Evolutionary conservation across 2,113 vertebrate genomes (phyloP).

Genomic region (Excalfactoria chinensis): DNA sequence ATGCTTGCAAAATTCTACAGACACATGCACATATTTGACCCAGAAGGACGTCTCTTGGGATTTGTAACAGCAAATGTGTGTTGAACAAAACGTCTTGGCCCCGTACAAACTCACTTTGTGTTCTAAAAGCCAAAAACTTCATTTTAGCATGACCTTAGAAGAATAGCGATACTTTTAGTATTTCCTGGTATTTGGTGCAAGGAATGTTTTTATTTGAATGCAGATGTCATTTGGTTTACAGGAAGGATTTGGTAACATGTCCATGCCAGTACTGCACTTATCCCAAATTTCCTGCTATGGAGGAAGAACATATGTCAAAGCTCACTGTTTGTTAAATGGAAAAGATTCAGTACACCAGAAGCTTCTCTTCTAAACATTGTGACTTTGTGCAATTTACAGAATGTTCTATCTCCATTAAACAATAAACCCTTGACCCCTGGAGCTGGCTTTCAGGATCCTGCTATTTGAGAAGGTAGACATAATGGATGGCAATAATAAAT

Average conservation of each 20-base stretch:
- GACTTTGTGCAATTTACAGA: constrained; percentile 87
- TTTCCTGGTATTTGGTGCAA: constrained; percentile 85
- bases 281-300: constrained; percentile 84
- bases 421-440: constrained; percentile 84
- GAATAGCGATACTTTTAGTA: constrained; percentile 82
- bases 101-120: constrained; percentile 72
- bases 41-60: constrained; percentile 72
- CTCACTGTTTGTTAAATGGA: constrained; percentile 84
- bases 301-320: constrained; percentile 84
- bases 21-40: constrained; percentile 77
- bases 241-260: constrained; percentile 86
- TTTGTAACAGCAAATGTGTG: constrained; percentile 81
- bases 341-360: constrained; percentile 84
- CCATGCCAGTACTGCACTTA: constrained; percentile 85
- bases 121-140: constrained; percentile 80
- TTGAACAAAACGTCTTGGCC: constrained; percentile 79
- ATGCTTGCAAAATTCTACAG: constrained; percentile 73
- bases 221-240: constrained; percentile 87
- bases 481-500: constrained; percentile 83
- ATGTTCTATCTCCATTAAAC: constrained; percentile 90
- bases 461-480: constrained; percentile 83
- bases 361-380: constrained; percentile 88
- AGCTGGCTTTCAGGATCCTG: constrained; percentile 81
- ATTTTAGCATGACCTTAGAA: constrained; percentile 85
- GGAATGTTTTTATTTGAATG: constrained; percentile 87